phyloP scores from a whole-genome alignment of 2,888 invertebrate species.

The Plagodis dolabraria region DNA sequence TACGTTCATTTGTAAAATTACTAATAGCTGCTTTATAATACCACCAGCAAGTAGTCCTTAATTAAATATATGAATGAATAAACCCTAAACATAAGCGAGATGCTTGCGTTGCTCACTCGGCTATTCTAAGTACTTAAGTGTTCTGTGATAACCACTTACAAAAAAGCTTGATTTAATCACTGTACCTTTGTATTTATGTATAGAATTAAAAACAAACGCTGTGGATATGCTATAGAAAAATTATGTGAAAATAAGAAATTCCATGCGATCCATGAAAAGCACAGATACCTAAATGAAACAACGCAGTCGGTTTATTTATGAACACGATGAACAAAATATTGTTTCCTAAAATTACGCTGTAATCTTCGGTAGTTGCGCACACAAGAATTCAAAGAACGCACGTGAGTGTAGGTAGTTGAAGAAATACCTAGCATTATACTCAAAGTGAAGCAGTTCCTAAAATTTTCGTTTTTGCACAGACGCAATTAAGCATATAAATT shows the following conservation, averaged over 20 bases:
- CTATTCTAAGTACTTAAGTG: no score
- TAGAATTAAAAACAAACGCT: conserved; percentile 9
- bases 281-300: conserved; percentile 42
- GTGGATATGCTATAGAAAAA: conserved; percentile 13
- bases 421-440: conserved; percentile 23
- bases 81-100: no score
- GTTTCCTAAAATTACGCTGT: conserved; percentile 18
- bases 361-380: conserved; percentile 8
- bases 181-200: not conserved
- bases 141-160: no score
- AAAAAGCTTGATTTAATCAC: no score
- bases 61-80: no score
- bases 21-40: no score
- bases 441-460: conserved; percentile 3
- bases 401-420: conserved; percentile 36
- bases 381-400: conserved; percentile 13
- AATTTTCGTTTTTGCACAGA: conserved; percentile 13
- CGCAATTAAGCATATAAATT: conserved; percentile 25
- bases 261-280: conserved; percentile 43
- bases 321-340: conserved; percentile 31
- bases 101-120: no score
- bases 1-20: no score
- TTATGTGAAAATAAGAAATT: conserved; percentile 37
- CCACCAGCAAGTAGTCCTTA: no score
- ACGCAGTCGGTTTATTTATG: conserved; percentile 35